phyloP scores from a whole-genome alignment of 2,113 vertebrate genomes.

The Nothoprocta pentlandii region DNA sequence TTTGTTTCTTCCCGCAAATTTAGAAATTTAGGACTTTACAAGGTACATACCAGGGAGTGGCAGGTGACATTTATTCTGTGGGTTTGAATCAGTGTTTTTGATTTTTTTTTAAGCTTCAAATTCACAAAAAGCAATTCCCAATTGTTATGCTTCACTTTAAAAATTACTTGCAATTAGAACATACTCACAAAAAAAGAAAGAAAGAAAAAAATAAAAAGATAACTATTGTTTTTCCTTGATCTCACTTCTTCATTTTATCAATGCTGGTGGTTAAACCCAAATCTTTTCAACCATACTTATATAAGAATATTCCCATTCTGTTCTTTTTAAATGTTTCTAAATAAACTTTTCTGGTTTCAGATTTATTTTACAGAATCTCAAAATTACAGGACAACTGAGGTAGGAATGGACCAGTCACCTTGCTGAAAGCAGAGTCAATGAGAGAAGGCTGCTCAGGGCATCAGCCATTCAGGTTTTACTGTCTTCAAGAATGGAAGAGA shows the following conservation, averaged over 20 bases:
- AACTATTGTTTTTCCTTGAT: neutral
- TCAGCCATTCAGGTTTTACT: neutral
- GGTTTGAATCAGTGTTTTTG: neutral
- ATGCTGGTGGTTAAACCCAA: neutral
- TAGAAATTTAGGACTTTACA: neutral
- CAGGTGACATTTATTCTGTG: neutral
- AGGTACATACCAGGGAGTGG: accelerated
- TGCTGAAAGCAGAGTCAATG: neutral
- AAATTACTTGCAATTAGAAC: neutral
- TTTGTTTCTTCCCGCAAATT: neutral
- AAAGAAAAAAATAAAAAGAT: neutral
- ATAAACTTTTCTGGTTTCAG: neutral
- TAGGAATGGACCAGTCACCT: neutral
- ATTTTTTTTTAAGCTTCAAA: neutral
- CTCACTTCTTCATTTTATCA: neutral
- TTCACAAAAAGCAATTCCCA: neutral
- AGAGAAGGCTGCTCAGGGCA: neutral
- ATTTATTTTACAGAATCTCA: neutral
- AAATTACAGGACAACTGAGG: neutral
- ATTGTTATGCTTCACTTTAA: neutral
- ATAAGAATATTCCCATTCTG: neutral
- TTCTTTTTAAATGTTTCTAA: neutral
- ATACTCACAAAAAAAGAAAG: neutral
- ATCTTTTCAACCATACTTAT: neutral
- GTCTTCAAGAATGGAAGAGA: neutral